Conservation (phyloP, 2,113 vertebrate species). For the Ammodytes marinus region DNA sequence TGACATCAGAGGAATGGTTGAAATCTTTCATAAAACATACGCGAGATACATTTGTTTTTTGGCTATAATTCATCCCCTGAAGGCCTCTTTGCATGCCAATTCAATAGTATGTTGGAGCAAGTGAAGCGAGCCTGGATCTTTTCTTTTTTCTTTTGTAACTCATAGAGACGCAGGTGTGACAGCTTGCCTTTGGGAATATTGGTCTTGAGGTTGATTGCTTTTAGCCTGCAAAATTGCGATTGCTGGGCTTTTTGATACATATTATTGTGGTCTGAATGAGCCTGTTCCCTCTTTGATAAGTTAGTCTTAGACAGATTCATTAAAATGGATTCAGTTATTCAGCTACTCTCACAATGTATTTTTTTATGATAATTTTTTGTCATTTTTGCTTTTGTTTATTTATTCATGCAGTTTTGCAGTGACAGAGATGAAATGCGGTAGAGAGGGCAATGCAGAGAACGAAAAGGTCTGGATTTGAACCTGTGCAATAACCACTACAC, state of each 20-base stretch:
- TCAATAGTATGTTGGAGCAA: background rate
- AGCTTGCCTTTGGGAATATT: background rate
- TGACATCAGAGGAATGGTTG: background rate
- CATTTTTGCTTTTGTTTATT: no score
- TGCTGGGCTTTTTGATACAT: background rate
- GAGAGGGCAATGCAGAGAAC: no score
- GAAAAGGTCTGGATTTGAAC: no score
- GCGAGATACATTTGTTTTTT: background rate
- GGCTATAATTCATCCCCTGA: background rate
- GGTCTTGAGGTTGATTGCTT: background rate
- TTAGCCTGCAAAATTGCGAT: background rate
- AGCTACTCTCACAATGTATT: no score
- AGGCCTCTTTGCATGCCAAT: background rate
- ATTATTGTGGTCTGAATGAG: background rate
- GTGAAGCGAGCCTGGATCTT: background rate
- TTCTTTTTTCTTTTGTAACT: background rate
- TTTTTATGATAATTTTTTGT: no score
- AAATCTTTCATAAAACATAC: background rate
- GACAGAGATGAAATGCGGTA: no score
- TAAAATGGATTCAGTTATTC: background rate
- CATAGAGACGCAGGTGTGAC: background rate
- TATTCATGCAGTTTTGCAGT: no score
- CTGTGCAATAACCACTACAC: no score
- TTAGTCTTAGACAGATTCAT: background rate
- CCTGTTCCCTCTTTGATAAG: background rate